Evolutionary conservation across 2,797 vertebrate genomes (phyloP).

Genomic region (Melanotaenia pygmaea): DNA sequence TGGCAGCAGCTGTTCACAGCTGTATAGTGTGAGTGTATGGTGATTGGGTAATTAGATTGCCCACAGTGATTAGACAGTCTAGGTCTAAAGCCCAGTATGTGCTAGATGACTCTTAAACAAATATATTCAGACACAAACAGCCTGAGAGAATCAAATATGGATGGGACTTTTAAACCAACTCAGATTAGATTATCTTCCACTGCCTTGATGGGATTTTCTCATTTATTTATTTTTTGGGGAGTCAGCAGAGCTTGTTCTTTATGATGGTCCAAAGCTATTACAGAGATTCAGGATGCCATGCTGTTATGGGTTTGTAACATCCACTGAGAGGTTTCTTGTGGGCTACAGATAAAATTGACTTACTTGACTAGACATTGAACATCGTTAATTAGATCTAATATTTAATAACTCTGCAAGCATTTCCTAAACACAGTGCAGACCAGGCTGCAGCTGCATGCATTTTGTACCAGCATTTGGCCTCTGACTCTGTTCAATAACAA

Average conservation of each 20-base stretch:
- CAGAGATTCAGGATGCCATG: not conserved
- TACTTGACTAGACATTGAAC: not conserved
- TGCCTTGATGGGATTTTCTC: constrained; percentile 6
- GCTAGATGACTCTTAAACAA: constrained; percentile 38
- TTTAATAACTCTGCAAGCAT: constrained; percentile 15
- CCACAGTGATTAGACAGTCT: constrained; percentile 50
- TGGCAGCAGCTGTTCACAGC: constrained; percentile 63
- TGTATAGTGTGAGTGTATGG: constrained; percentile 52
- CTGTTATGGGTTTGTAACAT: not conserved
- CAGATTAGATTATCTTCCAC: constrained; percentile 36
- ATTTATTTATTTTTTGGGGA: constrained; percentile 25
- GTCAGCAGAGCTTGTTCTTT: not conserved
- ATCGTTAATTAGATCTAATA: constrained; percentile 7
- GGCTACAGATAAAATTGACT: constrained; percentile 3
- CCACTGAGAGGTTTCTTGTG: not conserved
- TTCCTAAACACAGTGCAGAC: constrained; percentile 10
- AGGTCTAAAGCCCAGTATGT: constrained; percentile 39
- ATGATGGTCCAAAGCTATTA: not conserved
- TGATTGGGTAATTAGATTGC: constrained; percentile 68
- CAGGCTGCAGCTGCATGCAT: constrained; percentile 22
- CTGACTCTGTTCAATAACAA: constrained; percentile 46
- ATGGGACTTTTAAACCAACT: constrained; percentile 29
- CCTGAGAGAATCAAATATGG: constrained; percentile 35
- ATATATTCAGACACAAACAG: constrained; percentile 21
- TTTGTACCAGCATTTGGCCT: constrained; percentile 31